phyloP scores from a whole-genome alignment of 2,888 invertebrate genomes.

The Myopa testacea region DNA sequence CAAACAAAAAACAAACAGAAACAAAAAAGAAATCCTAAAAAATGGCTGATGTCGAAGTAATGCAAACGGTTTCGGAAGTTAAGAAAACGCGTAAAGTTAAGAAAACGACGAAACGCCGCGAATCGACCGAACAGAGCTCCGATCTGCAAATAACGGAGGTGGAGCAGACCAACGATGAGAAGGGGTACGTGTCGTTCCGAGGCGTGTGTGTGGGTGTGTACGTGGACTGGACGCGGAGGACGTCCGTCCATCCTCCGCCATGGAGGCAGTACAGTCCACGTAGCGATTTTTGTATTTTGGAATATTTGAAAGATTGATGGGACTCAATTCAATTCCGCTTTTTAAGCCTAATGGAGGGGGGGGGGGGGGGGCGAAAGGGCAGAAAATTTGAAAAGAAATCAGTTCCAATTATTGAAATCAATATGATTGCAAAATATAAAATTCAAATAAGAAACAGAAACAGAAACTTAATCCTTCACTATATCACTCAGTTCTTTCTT shows the following conservation, averaged over 20 bases:
- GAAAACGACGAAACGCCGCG: conserved; percentile 85
- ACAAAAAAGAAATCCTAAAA: conserved; percentile 48
- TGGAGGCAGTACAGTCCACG: conserved; percentile 3
- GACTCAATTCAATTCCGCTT: neutral
- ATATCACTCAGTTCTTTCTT: too few relatives aligned
- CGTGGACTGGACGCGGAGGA: conserved; percentile 18
- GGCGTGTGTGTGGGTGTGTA: neutral
- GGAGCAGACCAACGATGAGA: conserved; percentile 74
- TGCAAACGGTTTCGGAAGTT: conserved; percentile 87
- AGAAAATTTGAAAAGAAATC: too few relatives aligned
- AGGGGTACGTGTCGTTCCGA: conserved; percentile 84
- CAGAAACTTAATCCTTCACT: too few relatives aligned
- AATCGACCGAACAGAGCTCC: conserved; percentile 72
- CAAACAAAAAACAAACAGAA: neutral
- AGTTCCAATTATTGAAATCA: too few relatives aligned
- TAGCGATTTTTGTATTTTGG: conserved; percentile 37
- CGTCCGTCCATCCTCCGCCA: neutral
- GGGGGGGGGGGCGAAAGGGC: too few relatives aligned
- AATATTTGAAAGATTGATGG: conserved; percentile 1
- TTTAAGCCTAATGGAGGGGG: too few relatives aligned
- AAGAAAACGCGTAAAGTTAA: conserved; percentile 91
- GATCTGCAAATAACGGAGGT: conserved; percentile 87
- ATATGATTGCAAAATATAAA: too few relatives aligned
- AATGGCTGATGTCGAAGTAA: conserved; percentile 93
- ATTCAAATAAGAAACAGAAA: too few relatives aligned